A percentile compares a stretch with the other conserved stretches of the same genome.
Evolutionary conservation across 2,113 vertebrate species (phyloP).

Genomic region (Lampris incognitus): DNA sequence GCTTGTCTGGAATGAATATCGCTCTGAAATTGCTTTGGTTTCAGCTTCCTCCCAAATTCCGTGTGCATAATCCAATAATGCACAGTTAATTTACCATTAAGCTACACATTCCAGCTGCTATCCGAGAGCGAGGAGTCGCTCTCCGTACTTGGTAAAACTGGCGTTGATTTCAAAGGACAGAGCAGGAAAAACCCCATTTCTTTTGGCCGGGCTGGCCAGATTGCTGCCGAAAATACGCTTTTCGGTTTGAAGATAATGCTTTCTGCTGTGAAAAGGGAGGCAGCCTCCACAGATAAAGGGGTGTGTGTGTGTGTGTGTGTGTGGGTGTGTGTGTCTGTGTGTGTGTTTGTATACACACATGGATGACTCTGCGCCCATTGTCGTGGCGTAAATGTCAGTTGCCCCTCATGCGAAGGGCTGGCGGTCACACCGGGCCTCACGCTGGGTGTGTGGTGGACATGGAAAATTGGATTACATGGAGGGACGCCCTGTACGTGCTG

Average conservation of each 20-base stretch:
- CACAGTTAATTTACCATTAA: slow-evolving; percentile 5
- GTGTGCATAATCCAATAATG: background rate
- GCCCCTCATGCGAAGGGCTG: slow-evolving; percentile 12
- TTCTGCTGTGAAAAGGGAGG: slow-evolving; percentile 2
- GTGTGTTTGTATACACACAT: background rate
- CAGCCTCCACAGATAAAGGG: slow-evolving; percentile 29
- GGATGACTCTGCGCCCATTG: slow-evolving; percentile 16
- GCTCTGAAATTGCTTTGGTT: slow-evolving; percentile 33
- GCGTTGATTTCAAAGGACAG: background rate
- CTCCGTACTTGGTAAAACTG: background rate
- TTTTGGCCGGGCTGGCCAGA: background rate
- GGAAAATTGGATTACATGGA: slow-evolving; percentile 79
- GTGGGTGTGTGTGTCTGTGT: background rate
- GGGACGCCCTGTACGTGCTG: slow-evolving; percentile 59
- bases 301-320: background rate
- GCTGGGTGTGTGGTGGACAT: slow-evolving; percentile 55
- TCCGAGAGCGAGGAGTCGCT: background rate
- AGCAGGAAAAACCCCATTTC: background rate
- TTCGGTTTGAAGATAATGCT: slow-evolving; percentile 38
- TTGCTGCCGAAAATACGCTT: background rate
- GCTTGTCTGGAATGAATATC: slow-evolving; percentile 6
- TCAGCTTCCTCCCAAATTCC: background rate
- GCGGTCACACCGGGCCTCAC: slow-evolving; percentile 4
- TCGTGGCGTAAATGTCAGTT: slow-evolving; percentile 14
- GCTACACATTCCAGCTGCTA: background rate